Base-by-base conservation (phyloP, 2,888 invertebrate species). In the Pantelozetes paolii region DNA sequence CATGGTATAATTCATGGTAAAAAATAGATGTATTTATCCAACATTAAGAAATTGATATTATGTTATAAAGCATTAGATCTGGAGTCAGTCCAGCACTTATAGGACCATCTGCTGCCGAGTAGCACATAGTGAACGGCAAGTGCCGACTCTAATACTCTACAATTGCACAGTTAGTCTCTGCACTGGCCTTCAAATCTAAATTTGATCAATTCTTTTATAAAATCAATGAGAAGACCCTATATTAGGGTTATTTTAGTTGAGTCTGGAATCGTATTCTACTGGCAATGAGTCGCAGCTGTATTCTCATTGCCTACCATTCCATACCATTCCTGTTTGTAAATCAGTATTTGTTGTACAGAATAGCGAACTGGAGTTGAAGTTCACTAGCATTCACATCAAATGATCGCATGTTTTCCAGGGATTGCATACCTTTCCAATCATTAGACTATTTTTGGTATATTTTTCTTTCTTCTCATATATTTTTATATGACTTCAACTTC, bases 41-140 rank as follows among this genome's bases (percentile, higher is more conserved):
- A n/a, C n/a, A n/a, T n/a, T n/a, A n/a, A n/a, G n/a, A n/a, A n/a
- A n/a, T n/a, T n/a, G n/a, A n/a, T n/a, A n/a, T n/a, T n/a, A n/a
- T n/a, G n/a, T n/a, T n/a, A n/a, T n/a, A n/a, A n/a, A n/a, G n/a
- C n/a, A n/a, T n/a, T n/a, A n/a, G n/a, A n/a, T n/a, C n/a, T n/a
- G n/a, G 57, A 20, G 57, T 2, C 57, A 57, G 57, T 57, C n/a
- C n/a, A n/a, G n/a, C n/a, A n/a, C 57, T 57, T 57, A 57, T 57
- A 57, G 57, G 57, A 57, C 57, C 57, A 57, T 57, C 57, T 57
- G 57, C 57, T 57, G 28, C 57, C 57, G n/a, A 18, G 57, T 23
- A 57, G n/a, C 23, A 20, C 57, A 57, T 57, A 57, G n/a, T 57
- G 57, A 57, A 57, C 9, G 45, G 45, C 13, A 57, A 9, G 57